phyloP scores from a whole-genome alignment of 1,140 invertebrate genomes.

The Helicoverpa armigera region DNA sequence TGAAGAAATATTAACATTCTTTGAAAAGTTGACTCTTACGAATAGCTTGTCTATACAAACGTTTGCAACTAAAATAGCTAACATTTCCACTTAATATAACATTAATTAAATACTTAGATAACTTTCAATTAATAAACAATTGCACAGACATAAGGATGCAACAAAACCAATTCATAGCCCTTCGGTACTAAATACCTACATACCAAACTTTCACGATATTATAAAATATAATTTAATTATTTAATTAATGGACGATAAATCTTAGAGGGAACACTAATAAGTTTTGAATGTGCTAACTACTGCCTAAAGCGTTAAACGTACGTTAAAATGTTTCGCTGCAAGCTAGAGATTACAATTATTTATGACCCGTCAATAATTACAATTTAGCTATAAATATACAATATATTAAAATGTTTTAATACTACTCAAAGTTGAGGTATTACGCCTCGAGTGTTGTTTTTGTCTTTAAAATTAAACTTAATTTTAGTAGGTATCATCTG shows the following conservation, averaged over 20 bases:
- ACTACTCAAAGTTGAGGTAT: not conserved
- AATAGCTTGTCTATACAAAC: no score
- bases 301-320: not conserved
- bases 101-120: no score
- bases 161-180: no score
- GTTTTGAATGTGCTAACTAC: constrained; percentile 14
- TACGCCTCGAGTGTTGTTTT: not conserved
- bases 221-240: constrained; percentile 3
- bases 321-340: not conserved
- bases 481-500: no score
- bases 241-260: constrained; percentile 23
- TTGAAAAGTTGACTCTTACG: no score
- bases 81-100: no score
- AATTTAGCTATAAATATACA: not conserved
- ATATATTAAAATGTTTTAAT: not conserved
- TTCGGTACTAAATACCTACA: no score
- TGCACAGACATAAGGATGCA: no score
- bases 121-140: no score
- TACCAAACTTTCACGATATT: constrained; percentile 2
- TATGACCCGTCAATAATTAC: constrained; percentile 9
- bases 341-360: constrained; percentile 18
- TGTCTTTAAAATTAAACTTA: no score
- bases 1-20: no score
- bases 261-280: not conserved
- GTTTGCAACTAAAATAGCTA: no score